Conservation (phyloP, 1,140 invertebrate genomes). For the Wasmannia auropunctata region DNA sequence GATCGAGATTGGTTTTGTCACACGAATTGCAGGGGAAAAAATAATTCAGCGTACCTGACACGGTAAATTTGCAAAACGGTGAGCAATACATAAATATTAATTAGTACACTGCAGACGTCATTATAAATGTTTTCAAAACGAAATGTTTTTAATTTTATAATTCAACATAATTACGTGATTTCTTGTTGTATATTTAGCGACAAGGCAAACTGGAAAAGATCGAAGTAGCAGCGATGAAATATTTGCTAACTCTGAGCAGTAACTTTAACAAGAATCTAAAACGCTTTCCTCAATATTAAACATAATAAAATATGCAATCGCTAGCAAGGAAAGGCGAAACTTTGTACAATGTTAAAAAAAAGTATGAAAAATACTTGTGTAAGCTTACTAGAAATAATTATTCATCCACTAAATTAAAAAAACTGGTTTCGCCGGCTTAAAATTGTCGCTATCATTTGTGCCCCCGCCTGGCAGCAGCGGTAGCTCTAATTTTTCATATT, state of each 20-base stretch:
- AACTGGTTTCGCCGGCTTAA: neutral
- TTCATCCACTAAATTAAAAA: neutral
- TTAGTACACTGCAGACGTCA: neutral
- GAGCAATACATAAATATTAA: neutral
- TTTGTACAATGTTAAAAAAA: conserved; percentile 5
- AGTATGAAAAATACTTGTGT: neutral
- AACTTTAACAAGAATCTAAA: neutral
- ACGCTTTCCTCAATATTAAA: neutral
- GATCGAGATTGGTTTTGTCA: conserved; percentile 1
- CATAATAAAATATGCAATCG: neutral
- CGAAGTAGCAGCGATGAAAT: neutral
- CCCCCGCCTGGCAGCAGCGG: neutral
- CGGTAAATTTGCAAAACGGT: neutral
- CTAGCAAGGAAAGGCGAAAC: neutral
- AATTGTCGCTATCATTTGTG: neutral
- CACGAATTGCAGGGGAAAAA: neutral
- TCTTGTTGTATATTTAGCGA: neutral
- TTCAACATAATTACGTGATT: neutral
- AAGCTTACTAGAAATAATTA: neutral
- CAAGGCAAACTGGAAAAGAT: neutral
- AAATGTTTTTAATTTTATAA: neutral
- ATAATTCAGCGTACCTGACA: neutral
- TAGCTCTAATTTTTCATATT: neutral
- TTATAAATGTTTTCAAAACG: neutral
- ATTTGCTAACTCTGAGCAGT: neutral